Conservation (phyloP, 1,140 invertebrate species). For the Cyclargus thomasi region DNA sequence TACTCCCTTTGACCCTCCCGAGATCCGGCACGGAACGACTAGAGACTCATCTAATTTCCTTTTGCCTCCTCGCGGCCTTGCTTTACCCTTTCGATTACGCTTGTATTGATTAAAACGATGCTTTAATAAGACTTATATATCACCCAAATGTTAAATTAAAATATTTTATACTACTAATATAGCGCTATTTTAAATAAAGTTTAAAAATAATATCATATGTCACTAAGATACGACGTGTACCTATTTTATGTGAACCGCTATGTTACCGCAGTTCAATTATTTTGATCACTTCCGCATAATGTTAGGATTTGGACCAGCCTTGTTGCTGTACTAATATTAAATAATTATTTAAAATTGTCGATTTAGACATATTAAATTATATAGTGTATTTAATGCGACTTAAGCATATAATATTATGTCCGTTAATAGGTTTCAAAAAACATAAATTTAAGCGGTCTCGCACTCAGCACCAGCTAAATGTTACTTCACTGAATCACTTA, state of each 20-base stretch:
- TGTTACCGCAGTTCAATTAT: conserved; percentile 57
- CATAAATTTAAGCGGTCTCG: conserved; percentile 47
- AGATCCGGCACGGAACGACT: conserved; percentile 47
- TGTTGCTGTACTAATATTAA: no score
- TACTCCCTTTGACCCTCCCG: conserved; percentile 40
- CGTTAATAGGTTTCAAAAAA: conserved; percentile 25
- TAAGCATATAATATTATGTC: not conserved
- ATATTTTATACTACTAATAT: no score
- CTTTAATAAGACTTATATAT: not conserved
- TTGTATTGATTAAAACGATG: not conserved
- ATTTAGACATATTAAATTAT: no score
- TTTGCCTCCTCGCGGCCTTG: conserved; percentile 61
- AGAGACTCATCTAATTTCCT: conserved; percentile 53
- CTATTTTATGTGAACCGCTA: conserved; percentile 14
- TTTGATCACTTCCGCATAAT: conserved; percentile 63
- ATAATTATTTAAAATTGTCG: no score
- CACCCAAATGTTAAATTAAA: not conserved
- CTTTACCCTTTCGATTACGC: conserved; percentile 34
- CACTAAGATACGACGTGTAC: no score
- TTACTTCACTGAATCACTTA: conserved; percentile 29
- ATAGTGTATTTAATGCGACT: not conserved
- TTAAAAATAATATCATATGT: no score
- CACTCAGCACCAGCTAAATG: conserved; percentile 38
- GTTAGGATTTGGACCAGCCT: conserved; percentile 43
- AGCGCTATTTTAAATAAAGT: no score